Base-by-base conservation (phyloP, 2,797 vertebrate genomes). In the Enteromius afrohamiltoni region DNA sequence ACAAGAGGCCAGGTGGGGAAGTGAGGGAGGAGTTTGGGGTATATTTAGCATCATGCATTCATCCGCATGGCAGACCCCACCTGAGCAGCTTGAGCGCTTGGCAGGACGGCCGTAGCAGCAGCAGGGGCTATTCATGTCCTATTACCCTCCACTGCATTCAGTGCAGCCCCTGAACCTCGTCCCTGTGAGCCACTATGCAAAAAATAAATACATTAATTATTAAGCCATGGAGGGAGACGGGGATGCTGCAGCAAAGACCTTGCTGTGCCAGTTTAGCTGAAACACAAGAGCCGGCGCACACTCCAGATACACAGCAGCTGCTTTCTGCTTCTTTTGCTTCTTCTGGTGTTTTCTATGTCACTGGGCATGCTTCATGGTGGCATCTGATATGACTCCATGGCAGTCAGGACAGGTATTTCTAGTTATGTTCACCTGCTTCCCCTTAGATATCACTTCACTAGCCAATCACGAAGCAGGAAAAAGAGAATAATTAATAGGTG, bases 171-270 rank as follows among this genome's bases (percentile, higher is more conserved):
- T 90, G 89, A 87, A 91, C 90, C 82, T 89, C 84, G 86, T 90
- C 89, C 75, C 86, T 83, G 84, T 85, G 86, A 85, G 87, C 88
- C 89, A 8, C 68, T 87, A 88, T 87, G 90, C 87, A 90, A 90
- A 92, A 93, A 92, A 93, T 90, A 91, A 90, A 88, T 87, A 89
- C 92, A 90, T 93, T 90, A 90, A 94, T 93, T 93, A 93, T 93
- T 92, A 91, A 93, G 86, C 84, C 86, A 85, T 53, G 74, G 77
- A 76, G 87, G 88, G 89, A 90, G 86, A 88, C 26, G 29, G 71
- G 86, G 80, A 80, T 82, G 89, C 85, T 82, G 88, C 88, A 83
- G 87, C 19, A 42, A 76, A 45, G 67, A 75, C 60, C 88, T 85
- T 55, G 58, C 84, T 82, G 89, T 89, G 89, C 55, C 29, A 77